Percentiles rank a stretch among this genome's conserved stretches.
Evolutionary conservation across 2,888 invertebrate species (phyloP).

Genomic region (Cryptops parisi): DNA sequence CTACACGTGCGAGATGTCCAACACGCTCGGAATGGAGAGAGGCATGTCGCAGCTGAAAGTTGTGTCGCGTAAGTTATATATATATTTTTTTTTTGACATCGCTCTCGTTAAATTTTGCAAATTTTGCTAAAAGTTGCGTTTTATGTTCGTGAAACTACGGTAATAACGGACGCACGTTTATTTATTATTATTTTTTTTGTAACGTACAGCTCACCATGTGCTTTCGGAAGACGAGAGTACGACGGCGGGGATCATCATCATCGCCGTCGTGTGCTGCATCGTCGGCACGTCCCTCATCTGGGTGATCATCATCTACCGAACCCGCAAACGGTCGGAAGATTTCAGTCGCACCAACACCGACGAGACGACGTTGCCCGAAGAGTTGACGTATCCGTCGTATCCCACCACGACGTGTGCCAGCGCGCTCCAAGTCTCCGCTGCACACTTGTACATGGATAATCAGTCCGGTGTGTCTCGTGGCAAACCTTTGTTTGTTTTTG

Average conservation of each 20-base stretch:
- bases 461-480: conserved; percentile 13
- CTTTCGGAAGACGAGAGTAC: conserved; percentile 46
- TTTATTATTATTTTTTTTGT: no score
- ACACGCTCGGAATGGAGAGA: conserved; percentile 60
- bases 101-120: no score
- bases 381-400: conserved; percentile 15
- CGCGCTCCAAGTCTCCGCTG: conserved; percentile 11
- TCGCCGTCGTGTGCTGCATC: conserved; percentile 78
- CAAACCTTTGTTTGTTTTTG: background rate
- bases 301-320: conserved; percentile 81
- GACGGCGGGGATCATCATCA: conserved; percentile 72
- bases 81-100: no score
- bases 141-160: no score
- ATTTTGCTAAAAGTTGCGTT: no score
- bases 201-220: background rate
- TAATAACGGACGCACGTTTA: no score
- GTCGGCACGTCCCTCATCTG: conserved; percentile 81
- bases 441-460: conserved; percentile 15
- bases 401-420: conserved; percentile 9
- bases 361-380: conserved; percentile 8
- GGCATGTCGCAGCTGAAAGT: conserved; percentile 57
- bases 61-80: conserved; percentile 44
- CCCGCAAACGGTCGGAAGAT: conserved; percentile 40
- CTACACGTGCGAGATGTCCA: conserved; percentile 81
- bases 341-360: conserved; percentile 5